Evolutionary conservation across 2,888 invertebrate genomes (phyloP), one percentile per base, ranked within the genome.

Genomic region (Tetropium fuscum): DNA sequence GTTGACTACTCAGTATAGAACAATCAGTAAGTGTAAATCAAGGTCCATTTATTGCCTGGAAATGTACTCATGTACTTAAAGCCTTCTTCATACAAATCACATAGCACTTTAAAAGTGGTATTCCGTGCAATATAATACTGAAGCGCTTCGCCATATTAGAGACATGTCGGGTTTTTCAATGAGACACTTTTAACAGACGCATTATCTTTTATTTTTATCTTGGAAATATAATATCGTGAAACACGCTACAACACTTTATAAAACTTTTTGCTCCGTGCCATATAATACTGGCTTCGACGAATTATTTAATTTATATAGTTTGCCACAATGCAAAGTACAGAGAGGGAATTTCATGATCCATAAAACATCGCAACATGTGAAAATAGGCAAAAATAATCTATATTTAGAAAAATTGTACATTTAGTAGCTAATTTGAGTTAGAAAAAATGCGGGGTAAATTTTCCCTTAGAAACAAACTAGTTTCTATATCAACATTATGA

Each of bases 91-190:
- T 19, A 48, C 48, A 48, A 48, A 48, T 36, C 48, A 36, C 36
- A 22, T 16, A 0, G 11, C 34, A 36, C 20, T 48, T 19, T 36
- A 22, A 36, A 5, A 48, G 36, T 36, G 48, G 8, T 11, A 22
- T 36, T 11, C 22, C 20, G 22, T 19, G 48, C 18, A 36, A 36
- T 30, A 20, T 36, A 48, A 36, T 36, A 15, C 41, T 22, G 36
- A 36, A 48, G 48, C 48, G 11, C 36, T 48, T 36, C 41, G 22
- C 48, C 20, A 36, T 22, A 36, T 36, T 48, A 48, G 34, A 36
- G 48, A 36, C 48, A 48, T 48, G 48, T 34, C 22, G 7, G 19
- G 36, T 7, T 34, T 48, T 48, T 36, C 36, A 36, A 48, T 48
- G 48, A 22, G 34, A 47, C 18, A 18, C 47, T 47, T 32, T 47